Percentiles rank a stretch among this genome's conserved stretches.
Conservation (phyloP, 2,113 vertebrate genomes). For the Tachysurus vachellii region DNA sequence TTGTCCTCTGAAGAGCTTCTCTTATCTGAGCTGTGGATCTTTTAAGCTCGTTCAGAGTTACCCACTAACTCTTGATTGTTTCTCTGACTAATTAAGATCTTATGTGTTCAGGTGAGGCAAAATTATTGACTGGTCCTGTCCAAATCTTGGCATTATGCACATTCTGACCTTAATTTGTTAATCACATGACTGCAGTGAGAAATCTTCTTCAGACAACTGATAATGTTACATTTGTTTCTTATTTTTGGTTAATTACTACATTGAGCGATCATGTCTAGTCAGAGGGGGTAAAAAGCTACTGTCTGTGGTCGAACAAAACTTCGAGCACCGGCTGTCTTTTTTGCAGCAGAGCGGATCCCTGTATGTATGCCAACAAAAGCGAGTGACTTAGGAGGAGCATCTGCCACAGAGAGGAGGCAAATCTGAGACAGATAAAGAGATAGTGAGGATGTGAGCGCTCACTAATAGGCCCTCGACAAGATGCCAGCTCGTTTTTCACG, state of each 20-base stretch:
- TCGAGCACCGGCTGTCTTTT: constrained; percentile 68
- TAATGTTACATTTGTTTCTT: not conserved
- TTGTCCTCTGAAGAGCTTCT: not conserved
- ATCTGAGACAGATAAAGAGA: constrained; percentile 82
- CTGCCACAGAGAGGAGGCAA: constrained; percentile 78
- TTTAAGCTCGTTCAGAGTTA: not conserved
- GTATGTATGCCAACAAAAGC: constrained; percentile 68
- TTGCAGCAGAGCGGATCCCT: constrained; percentile 50
- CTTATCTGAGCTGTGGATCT: not conserved
- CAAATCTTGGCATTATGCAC: not conserved
- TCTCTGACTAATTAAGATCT: not conserved
- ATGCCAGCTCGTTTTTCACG: constrained; percentile 99
- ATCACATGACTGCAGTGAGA: not conserved
- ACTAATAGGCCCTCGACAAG: constrained; percentile 99
- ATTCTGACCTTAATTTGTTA: not conserved
- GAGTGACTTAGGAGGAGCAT: constrained; percentile 78
- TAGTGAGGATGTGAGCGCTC: constrained; percentile 96
- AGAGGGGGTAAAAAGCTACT: constrained; percentile 65
- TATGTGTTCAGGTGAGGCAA: not conserved
- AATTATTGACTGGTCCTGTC: not conserved
- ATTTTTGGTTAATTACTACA: constrained; percentile 7
- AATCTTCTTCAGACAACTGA: not conserved
- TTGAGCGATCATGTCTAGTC: constrained; percentile 59
- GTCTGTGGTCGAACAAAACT: constrained; percentile 66
- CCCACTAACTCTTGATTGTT: not conserved